These are phyloP conservation scores for Lethrus apterus DNA, from an alignment of 1,140 invertebrate genomes.

Conservation along the genomic window DNA sequence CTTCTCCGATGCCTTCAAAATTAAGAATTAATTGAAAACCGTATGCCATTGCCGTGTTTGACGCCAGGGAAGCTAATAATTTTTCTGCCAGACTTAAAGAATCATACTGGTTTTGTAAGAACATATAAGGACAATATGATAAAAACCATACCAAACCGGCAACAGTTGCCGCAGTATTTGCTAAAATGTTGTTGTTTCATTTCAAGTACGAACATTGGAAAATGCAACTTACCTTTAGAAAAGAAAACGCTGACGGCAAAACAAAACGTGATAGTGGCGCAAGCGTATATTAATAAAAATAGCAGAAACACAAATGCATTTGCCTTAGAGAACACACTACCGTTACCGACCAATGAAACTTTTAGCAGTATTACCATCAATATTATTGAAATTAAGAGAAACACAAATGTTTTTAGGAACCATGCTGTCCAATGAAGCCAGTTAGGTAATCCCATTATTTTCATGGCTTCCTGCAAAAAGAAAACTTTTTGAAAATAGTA, in stretches of 20 bases:
- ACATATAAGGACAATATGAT: slow-evolving; percentile 61
- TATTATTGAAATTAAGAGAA: slow-evolving; percentile 53
- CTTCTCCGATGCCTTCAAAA: slow-evolving; percentile 58
- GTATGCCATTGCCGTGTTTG: slow-evolving; percentile 71
- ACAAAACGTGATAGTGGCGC: slow-evolving; percentile 54
- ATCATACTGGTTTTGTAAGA: slow-evolving; percentile 55
- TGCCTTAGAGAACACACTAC: slow-evolving; percentile 14
- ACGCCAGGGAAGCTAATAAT: slow-evolving; percentile 52
- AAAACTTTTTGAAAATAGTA: not conserved
- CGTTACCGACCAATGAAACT: not conserved
- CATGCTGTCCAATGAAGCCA: slow-evolving; percentile 75
- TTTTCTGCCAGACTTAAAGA: slow-evolving; percentile 46
- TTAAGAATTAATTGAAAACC: slow-evolving; percentile 60
- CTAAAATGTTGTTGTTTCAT: slow-evolving; percentile 44
- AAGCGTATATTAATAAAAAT: slow-evolving; percentile 48
- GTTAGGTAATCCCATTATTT: slow-evolving; percentile 74
- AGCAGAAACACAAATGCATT: slow-evolving; percentile 37
- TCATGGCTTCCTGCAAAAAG: slow-evolving; percentile 70
- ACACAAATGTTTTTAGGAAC: slow-evolving; percentile 68
- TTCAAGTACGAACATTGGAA: too few species aligned
- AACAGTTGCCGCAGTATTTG: slow-evolving; percentile 63
- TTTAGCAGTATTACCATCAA: slow-evolving; percentile 41
- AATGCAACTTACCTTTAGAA: slow-evolving; percentile 51
- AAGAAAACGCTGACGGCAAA: slow-evolving; percentile 64
- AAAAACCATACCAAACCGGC: slow-evolving; percentile 65